Evolutionary conservation across 2,888 invertebrate genomes (phyloP), one percentile per base, ranked within the genome.

Genomic region (Philonicus albiceps): DNA sequence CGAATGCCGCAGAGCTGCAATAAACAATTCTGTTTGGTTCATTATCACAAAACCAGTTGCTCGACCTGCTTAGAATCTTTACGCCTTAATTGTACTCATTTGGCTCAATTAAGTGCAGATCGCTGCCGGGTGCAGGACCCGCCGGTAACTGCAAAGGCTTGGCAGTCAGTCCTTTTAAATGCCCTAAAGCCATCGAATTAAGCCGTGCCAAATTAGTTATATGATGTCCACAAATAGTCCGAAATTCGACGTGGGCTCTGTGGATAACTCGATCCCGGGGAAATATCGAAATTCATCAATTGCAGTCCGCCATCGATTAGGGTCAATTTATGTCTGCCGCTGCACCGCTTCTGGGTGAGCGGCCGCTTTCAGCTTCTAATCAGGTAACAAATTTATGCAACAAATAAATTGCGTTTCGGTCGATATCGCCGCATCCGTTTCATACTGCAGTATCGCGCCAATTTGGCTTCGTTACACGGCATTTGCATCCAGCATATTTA

Each of bases 331-430:
- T 64, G 64, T 64, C 64, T 64, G 27, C 64, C 27, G 64, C 8
- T 22, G 64, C 64, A 4, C 64, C 64, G 64, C 27, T 19, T 7
- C 64, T 22, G 64, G 64, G 11, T 27, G 22, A 64, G 64, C 19
- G 37, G 37, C 76, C 22, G 40, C 37, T 76, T 76, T 76, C 76
- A 76, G 40, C 37, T 76, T 40, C 76, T 76, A 76, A 37, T 76
- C 76, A 76, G 76, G 76, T 76, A 76, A 22, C 37, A 76, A 76
- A 76, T 76, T 76, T 76, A 76, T 76, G 76, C 76, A 76, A 34
- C 34, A 76, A 76, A 76, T 37, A 76, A 76, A 76, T 76, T 76
- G 76, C 7, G 40, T 40, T 40, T 76, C n/a, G 49, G 49, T 19
- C 5, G n/a, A n/a, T 6, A 49, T 19, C 1, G n/a, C 49, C 27